Evolutionary conservation across 2,888 invertebrate genomes (phyloP).

Genomic region (Cyrtodaria siliqua): DNA sequence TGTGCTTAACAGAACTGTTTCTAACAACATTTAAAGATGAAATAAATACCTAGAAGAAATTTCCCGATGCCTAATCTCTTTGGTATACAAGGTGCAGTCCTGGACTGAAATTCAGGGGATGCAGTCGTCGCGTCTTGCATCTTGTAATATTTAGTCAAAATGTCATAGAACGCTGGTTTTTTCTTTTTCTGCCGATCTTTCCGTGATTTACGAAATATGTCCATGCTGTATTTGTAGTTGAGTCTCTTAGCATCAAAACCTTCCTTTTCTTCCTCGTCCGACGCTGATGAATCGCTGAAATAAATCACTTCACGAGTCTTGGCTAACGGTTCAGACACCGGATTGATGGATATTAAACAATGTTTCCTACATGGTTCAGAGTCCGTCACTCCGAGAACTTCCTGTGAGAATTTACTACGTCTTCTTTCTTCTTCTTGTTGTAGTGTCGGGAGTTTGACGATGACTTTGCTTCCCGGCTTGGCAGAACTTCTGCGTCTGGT

Average conservation of each 20-base stretch:
- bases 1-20: too few relatives aligned
- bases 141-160: conserved; percentile 66
- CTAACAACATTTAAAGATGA: too few relatives aligned
- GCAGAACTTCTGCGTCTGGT: background rate
- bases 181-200: conserved; percentile 36
- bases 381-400: conserved; percentile 56
- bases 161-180: conserved; percentile 60
- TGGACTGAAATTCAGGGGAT: conserved; percentile 29
- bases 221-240: conserved; percentile 50
- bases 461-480: conserved; percentile 2
- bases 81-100: conserved; percentile 11
- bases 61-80: conserved; percentile 15
- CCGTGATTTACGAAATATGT: conserved; percentile 47
- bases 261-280: background rate
- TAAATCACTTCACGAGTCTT: conserved; percentile 13
- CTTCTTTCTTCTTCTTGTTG: conserved; percentile 12
- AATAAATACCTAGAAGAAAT: conserved; percentile 21
- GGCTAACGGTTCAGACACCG: conserved; percentile 28
- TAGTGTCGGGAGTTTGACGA: conserved; percentile 30
- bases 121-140: conserved; percentile 53
- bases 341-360: conserved; percentile 9
- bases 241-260: conserved; percentile 44
- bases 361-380: conserved; percentile 59
- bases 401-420: conserved; percentile 18
- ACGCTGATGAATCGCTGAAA: conserved; percentile 18